Evolutionary conservation across 2,797 vertebrate species (phyloP).

Genomic region (Enteromius fasciolatus): DNA sequence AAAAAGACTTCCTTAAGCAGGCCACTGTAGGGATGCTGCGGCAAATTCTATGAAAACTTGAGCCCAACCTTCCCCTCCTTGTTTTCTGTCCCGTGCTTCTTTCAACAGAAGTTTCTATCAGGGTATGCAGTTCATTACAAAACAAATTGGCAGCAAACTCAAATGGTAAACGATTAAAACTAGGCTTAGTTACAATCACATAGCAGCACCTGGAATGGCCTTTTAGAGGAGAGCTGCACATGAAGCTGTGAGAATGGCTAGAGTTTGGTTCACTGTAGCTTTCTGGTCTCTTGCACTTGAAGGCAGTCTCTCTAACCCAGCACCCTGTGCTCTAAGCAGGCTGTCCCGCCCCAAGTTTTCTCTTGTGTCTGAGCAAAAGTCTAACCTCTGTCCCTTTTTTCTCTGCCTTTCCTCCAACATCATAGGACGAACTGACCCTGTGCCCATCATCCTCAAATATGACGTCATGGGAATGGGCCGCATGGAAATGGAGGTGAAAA

Average conservation of each 20-base stretch:
- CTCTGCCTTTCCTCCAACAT: constrained; percentile 66
- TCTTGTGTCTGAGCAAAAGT: constrained; percentile 51
- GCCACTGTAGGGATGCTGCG: constrained; percentile 37
- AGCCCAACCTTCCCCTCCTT: neutral
- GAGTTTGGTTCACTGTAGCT: constrained; percentile 99
- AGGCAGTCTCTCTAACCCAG: constrained; percentile 99
- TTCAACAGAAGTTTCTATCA: neutral
- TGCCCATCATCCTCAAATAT: constrained; percentile 97
- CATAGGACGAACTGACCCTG: constrained; percentile 95
- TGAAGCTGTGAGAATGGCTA: constrained; percentile 99
- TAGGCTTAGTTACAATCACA: constrained; percentile 26
- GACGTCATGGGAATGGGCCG: constrained; percentile 99
- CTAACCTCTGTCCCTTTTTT: constrained; percentile 72
- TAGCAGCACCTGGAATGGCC: constrained; percentile 20
- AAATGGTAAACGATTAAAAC: neutral
- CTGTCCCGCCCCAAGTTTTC: constrained; percentile 70
- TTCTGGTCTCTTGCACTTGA: constrained; percentile 99
- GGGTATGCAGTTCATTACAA: neutral
- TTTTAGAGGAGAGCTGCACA: constrained; percentile 41
- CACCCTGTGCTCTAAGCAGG: constrained; percentile 90
- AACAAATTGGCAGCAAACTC: constrained; percentile 38
- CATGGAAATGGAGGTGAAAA: constrained; percentile 98
- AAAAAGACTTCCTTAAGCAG: neutral
- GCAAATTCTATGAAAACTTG: constrained; percentile 32
- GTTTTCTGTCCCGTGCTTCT: constrained; percentile 9